Base-by-base conservation (phyloP, 2,888 invertebrate species). In the Platycheirus rosarum region DNA sequence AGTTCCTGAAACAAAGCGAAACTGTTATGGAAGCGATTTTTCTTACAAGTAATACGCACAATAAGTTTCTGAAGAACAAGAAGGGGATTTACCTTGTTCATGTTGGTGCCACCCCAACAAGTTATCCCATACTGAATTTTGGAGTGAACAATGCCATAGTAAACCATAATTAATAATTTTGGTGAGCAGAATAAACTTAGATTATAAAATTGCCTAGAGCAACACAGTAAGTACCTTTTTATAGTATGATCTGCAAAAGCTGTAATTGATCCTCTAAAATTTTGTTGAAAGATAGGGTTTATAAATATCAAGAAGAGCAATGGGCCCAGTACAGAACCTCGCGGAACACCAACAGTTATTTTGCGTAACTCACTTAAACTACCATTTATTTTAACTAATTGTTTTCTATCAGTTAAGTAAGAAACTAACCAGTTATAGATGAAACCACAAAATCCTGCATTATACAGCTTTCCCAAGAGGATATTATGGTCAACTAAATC, bases 191-290 rank as follows among this genome's bases (percentile, higher is more conserved):
- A 42, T n/a, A 14, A 42, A 5, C 29, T 14, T 29, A 60, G 29
- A 44, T 23, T 60, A 44, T 44, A 44, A 44, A 44, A 57, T 16
- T 60, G 57, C 9, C 29, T 44, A 42, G 26, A 18, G 3, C 26
- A 60, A 60, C 29, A 42, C 16, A 60, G 14, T 6, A 29, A 42
- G 42, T 60, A 60, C 11, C n/a, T 60, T 29, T 35, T 46, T 29
- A 44, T 1, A 18, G 42, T 23, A 23, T 23, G 3, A 23, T 23
- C 23, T 44, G 44, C 44, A 44, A 44, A 18, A 44, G 44, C 23
- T 23, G 23, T 23, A 4, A 23, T 23, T 23, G 23, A 23, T 23
- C 23, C 23, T 23, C 6, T 23, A 23, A 23, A 23, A 23, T 23
- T 23, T 23, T 23, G 23, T 23, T 60, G 26, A 7, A 44, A 60